Evolutionary conservation across 2,797 vertebrate species (phyloP).

Genomic region (Typhlichthys subterraneus): DNA sequence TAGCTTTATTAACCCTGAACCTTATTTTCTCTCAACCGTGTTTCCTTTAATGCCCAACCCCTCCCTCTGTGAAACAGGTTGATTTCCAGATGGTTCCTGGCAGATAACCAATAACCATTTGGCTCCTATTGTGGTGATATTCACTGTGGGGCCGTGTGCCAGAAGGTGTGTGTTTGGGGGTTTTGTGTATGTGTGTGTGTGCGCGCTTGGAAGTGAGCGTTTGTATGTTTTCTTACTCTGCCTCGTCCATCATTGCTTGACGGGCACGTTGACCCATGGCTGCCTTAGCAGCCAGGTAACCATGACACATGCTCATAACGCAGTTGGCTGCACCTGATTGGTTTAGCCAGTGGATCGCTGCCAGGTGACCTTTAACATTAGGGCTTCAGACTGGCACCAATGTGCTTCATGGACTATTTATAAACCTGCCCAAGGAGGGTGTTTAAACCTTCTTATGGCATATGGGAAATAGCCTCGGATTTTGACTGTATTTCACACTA

Average conservation of each 20-base stretch:
- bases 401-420: slow-evolving; percentile 47
- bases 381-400: slow-evolving; percentile 44
- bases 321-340: slow-evolving; percentile 61
- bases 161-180: background rate
- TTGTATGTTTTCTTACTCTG: background rate
- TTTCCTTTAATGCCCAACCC: background rate
- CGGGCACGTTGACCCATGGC: slow-evolving; percentile 52
- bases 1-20: too few relatives aligned
- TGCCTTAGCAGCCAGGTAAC: slow-evolving; percentile 68
- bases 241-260: slow-evolving; percentile 60
- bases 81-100: slow-evolving; percentile 48
- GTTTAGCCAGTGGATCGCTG: slow-evolving; percentile 51
- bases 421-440: slow-evolving; percentile 21
- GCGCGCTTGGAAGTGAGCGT: slow-evolving; percentile 14
- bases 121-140: slow-evolving; percentile 34
- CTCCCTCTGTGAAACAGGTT: slow-evolving; percentile 12
- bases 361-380: slow-evolving; percentile 62
- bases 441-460: background rate
- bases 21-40: background rate
- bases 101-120: slow-evolving; percentile 46
- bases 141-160: slow-evolving; percentile 16
- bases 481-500: background rate
- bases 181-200: slow-evolving; percentile 2
- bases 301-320: slow-evolving; percentile 62
- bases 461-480: background rate